Evolutionary conservation across 2,888 invertebrate species (phyloP), one percentile per base, ranked within the genome.

Genomic region (Amaurobius ferox): DNA sequence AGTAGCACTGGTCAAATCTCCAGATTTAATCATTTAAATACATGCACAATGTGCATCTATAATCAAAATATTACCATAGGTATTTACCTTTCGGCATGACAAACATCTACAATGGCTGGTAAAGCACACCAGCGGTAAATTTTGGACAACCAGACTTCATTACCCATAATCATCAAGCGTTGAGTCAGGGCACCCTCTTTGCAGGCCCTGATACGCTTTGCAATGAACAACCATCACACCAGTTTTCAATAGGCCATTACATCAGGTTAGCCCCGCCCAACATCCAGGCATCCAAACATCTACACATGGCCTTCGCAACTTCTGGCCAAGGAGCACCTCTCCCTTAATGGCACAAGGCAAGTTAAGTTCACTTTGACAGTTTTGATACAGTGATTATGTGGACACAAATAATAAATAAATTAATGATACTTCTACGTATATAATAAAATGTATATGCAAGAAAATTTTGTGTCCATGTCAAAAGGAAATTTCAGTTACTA

Each of bases 61-160:
- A 77, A 74, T 78, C 13, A 71, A 77, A 73, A 72, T 73, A 73
- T 79, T 44, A 73, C 35, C 30, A 68, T 72, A 78, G 39, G 19
- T 78, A 73, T 72, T 78, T 86, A 86, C 85, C 85, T 86, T 85
- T 48, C 13, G n/a, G 35, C 76, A 70, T 70, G 76, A 70, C 30
- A 48, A 68, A 72, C 83, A 70, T 48, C 71, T 55, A 71, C 19
- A 48, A 71, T 30, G 30, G 48, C 71, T 55, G 48, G 71, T 44
- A 55, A 76, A 40, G 55, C 61, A 28, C 70, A 77, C 30, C 83
- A 83, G 67, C 64, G 29, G 74, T 44, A 32, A 86, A 67, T 76
- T 48, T 76, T 62, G 81, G 74, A 67, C 77, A 81, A 77, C 85
- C 85, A 85, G 85, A 78, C 85, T 85, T 85, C 72, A 78, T 40